phyloP scores from a whole-genome alignment of 2,888 invertebrate species.

The Yponomeuta plumbellus region DNA sequence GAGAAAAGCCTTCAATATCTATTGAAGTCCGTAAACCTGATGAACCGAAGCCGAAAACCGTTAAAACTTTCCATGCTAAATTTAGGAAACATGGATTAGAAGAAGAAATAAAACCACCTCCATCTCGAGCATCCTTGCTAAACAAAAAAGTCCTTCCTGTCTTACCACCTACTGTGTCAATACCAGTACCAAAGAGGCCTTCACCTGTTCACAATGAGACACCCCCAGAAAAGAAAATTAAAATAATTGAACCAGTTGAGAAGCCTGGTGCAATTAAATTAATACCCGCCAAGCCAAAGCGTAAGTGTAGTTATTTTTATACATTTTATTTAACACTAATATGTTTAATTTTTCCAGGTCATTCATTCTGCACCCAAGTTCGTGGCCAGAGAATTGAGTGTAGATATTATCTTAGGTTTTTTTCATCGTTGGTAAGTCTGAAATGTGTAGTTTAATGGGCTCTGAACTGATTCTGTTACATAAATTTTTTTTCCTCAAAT shows the following conservation, averaged over 20 bases:
- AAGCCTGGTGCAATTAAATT: slow-evolving; percentile 90
- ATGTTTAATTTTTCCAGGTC: slow-evolving; percentile 66
- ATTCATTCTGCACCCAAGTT: slow-evolving; percentile 30
- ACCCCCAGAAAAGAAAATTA: slow-evolving; percentile 87
- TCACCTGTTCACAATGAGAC: slow-evolving; percentile 68
- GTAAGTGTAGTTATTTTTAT: slow-evolving; percentile 81
- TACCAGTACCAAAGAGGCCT: slow-evolving; percentile 66
- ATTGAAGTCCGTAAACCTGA: slow-evolving; percentile 86
- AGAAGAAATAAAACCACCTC: slow-evolving; percentile 91
- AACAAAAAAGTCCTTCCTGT: slow-evolving; percentile 74
- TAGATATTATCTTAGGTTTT: slow-evolving; percentile 49
- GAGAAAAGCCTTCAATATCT: slow-evolving; percentile 86
- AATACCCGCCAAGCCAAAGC: slow-evolving; percentile 91
- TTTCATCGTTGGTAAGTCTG: slow-evolving; percentile 66
- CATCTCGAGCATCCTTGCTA: slow-evolving; percentile 81
- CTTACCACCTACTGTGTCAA: slow-evolving; percentile 59
- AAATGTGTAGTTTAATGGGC: slow-evolving; percentile 68
- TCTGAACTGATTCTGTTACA: slow-evolving; percentile 55
- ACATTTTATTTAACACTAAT: slow-evolving; percentile 37
- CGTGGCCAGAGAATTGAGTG: slow-evolving; percentile 36
- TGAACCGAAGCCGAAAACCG: slow-evolving; percentile 88
- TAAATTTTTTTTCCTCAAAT: slow-evolving; percentile 57
- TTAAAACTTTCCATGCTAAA: slow-evolving; percentile 93
- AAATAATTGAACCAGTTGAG: slow-evolving; percentile 78
- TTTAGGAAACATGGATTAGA: slow-evolving; percentile 94